These are phyloP conservation scores for Lycaena phlaeas DNA, from an alignment of 2,888 invertebrate genomes.

Conservation along the genomic window DNA sequence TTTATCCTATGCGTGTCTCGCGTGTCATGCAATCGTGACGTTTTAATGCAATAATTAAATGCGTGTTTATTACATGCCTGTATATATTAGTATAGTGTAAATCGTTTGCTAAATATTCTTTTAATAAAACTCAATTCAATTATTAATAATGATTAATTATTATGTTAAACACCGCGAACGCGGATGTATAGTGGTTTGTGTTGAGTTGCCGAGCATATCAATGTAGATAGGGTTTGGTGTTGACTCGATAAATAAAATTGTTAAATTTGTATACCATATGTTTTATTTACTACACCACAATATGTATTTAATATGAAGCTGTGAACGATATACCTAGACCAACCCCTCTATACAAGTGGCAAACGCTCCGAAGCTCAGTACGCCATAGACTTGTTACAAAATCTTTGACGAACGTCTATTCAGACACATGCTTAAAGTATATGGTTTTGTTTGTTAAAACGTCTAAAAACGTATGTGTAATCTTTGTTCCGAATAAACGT, in stretches of 20 bases:
- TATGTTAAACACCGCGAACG: background rate
- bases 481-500: too few species aligned
- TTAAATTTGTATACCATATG: constrained; percentile 51
- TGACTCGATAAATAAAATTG: constrained; percentile 59
- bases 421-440: too few species aligned
- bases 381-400: too few species aligned
- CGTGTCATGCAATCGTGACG: background rate
- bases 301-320: too few species aligned
- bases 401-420: too few species aligned
- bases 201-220: constrained; percentile 60
- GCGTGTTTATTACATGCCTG: background rate
- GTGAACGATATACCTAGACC: too few species aligned
- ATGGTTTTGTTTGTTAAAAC: too few species aligned
- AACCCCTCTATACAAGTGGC: too few species aligned
- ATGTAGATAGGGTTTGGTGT: constrained; percentile 61
- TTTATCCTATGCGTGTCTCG: background rate
- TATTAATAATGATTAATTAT: background rate
- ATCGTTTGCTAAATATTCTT: background rate
- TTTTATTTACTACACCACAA: constrained; percentile 19
- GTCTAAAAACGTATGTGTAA: too few species aligned
- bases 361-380: too few species aligned
- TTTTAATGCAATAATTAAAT: background rate
- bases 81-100: constrained; percentile 1
- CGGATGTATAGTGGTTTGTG: constrained; percentile 22
- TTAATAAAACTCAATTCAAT: too few species aligned